Evolutionary conservation across 2,113 vertebrate species (phyloP).

Genomic region (Boulengeromyrus knoepffleri): DNA sequence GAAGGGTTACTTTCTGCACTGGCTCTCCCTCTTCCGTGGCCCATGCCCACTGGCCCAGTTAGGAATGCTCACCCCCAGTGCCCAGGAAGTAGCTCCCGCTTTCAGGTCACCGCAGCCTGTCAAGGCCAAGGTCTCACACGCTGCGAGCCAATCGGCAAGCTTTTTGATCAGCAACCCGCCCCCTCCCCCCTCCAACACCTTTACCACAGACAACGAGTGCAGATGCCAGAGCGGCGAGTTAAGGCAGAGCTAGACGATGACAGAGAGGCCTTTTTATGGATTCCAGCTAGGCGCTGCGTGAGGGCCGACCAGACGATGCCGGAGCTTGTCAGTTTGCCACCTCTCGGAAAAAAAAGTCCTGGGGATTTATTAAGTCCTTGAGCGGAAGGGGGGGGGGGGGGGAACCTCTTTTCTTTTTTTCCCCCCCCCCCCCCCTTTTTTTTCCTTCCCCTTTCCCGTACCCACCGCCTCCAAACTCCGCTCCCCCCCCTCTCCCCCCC

Average conservation of each 20-base stretch:
- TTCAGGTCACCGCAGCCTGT: conserved; percentile 32
- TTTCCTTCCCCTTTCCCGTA: no score
- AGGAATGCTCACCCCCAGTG: background rate
- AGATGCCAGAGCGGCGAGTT: background rate
- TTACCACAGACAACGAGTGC: background rate
- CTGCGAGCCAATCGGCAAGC: conserved; percentile 18
- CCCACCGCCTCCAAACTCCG: no score
- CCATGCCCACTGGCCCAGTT: conserved; percentile 3
- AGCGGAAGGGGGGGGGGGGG: background rate
- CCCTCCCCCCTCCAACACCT: background rate
- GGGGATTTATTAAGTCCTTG: conserved; percentile 11
- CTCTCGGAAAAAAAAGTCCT: background rate
- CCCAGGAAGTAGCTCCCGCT: conserved; percentile 16
- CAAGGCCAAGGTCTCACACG: conserved; percentile 18
- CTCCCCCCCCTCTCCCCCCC: no score
- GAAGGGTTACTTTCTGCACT: conserved; percentile 24
- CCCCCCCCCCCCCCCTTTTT: no score
- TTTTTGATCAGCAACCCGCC: conserved; percentile 13
- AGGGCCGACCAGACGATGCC: background rate
- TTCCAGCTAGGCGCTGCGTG: background rate
- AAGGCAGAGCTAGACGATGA: conserved; percentile 10
- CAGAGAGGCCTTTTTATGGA: background rate
- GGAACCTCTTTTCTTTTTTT: background rate
- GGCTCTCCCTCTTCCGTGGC: background rate
- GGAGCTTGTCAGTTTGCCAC: background rate